Evolutionary conservation across 2,888 invertebrate species (phyloP), one percentile per base, ranked within the genome.

Genomic region (Cancer borealis): DNA sequence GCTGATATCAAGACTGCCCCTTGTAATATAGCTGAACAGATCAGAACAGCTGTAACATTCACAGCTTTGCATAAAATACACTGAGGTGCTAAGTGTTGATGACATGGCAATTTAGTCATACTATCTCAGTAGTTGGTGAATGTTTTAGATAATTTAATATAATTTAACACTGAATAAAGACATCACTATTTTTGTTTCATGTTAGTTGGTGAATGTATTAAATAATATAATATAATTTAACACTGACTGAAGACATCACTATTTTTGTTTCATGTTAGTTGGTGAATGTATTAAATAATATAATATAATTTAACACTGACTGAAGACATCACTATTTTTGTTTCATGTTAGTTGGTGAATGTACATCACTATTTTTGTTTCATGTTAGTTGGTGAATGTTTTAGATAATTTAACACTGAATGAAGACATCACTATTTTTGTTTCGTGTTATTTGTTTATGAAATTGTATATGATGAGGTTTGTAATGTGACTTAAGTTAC

Each of bases 271-370:
- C 12, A 39, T 39, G 84, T n/a, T 84, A 73, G n/a, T 73, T 17
- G 73, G 73, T 73, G 26, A 73, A 73, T n/a, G 73, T 73, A n/a
- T 73, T 73, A 73, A n/a, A 73, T 73, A 73, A 73, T 73, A n/a
- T 73, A 73, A 73, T 26, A 73, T 73, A n/a, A 26, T 26, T 73
- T 21, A 26, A n/a, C 26, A 73, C 73, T 26, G 73, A 73, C 21
- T 73, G 21, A 73, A 73, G 26, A 73, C 26, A 73, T 73, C 73
- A 73, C 73, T 73, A 73, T n/a, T 84, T 84, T 30, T 84, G 84
- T 84, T 21, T 39, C 8, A 39, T 39, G 84, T n/a, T 84, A 73
- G n/a, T 73, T 17, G 73, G 73, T 73, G 26, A 73, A 73, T n/a
- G 73, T 73, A n/a, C 26, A 73, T 73, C 73, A 73, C 73, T 73